Evolutionary conservation across 2,113 vertebrate genomes (phyloP), one percentile per base, ranked within the genome.

Genomic region (Numenius arquata): DNA sequence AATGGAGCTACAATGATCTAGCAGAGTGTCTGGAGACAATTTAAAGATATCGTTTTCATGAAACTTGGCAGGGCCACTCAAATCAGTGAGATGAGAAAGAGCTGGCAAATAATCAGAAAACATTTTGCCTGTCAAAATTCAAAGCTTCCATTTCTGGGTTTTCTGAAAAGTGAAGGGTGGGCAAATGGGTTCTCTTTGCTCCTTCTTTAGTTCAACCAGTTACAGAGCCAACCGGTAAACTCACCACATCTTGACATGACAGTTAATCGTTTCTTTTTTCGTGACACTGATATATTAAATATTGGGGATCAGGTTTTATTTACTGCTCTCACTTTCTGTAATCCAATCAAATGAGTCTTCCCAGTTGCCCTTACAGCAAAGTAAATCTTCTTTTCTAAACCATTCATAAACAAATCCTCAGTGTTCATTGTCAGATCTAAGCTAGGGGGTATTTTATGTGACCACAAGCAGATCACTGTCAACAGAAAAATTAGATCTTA

Each of bases 361-460:
- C 62, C 70, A 93, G 56, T 56, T 89, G 90, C 85, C 76, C 84
- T 88, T 92, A 94, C 94, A 93, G 63, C 45, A 94, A 87, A 90
- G 66, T 72, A 80, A 92, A 88, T 93, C 87, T 92, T 80, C 88
- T 89, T 87, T 74, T 91, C 56, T 91, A 89, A 94, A 66, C 81
- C 77, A 41, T 85, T 89, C 0, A 1, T 55, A 92, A 95, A 95
- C 55, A 97, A 94, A 95, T 91, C 36, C 68, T 95, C 58, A 61
- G 41, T 70, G 16, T 88, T 95, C 78, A 40, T 74, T 96, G 91
- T 96, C 90, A 93, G 72, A 86, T 61, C 68, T 89, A 62, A 89
- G 87, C 89, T 56, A 81, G 77, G 87, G 93, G 94, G 63, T 92
- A 86, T 91, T 97, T 95, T 85, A 76, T 88, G 50, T 85, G 77